These are phyloP conservation scores for Ursus arctos DNA, from an alignment of 2,113 vertebrate genomes.

Conservation along the genomic window DNA sequence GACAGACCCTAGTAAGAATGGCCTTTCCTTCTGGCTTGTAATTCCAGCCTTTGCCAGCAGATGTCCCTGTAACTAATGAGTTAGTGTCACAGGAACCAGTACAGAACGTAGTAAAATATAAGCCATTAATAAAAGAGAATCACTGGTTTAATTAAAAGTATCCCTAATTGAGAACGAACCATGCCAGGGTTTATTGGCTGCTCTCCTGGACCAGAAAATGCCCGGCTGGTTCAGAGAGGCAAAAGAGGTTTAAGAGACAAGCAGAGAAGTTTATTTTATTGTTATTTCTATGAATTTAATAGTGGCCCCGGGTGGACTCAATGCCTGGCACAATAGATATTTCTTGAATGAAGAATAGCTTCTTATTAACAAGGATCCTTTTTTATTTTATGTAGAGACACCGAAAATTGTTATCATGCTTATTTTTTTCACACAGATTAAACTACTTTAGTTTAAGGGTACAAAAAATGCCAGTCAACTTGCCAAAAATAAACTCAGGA, in stretches of 20 bases:
- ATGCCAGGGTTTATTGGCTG: neutral
- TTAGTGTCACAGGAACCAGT: neutral
- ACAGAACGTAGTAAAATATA: neutral
- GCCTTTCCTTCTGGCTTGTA: slow-evolving; percentile 17
- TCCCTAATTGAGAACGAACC: neutral
- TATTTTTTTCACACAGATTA: slow-evolving; percentile 40
- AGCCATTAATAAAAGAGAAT: slow-evolving; percentile 32
- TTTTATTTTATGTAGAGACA: slow-evolving; percentile 18
- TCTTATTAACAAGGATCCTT: neutral
- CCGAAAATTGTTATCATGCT: neutral
- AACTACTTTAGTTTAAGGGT: neutral
- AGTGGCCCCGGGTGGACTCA: neutral
- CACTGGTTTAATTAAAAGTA: slow-evolving; percentile 50
- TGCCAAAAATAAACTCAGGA: neutral
- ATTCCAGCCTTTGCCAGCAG: slow-evolving; percentile 78
- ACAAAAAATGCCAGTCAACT: neutral
- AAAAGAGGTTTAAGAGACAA: neutral
- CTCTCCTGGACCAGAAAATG: neutral
- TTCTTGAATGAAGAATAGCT: neutral
- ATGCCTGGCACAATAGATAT: neutral
- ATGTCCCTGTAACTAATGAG: slow-evolving; percentile 62
- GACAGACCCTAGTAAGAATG: neutral
- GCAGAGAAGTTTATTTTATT: neutral
- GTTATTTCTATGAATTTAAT: neutral
- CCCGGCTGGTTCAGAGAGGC: neutral